A percentile compares a stretch with the other conserved stretches of the same genome.
Evolutionary conservation across 2,113 vertebrate genomes (phyloP).

Genomic region (Protobothrops mucrosquamatus): DNA sequence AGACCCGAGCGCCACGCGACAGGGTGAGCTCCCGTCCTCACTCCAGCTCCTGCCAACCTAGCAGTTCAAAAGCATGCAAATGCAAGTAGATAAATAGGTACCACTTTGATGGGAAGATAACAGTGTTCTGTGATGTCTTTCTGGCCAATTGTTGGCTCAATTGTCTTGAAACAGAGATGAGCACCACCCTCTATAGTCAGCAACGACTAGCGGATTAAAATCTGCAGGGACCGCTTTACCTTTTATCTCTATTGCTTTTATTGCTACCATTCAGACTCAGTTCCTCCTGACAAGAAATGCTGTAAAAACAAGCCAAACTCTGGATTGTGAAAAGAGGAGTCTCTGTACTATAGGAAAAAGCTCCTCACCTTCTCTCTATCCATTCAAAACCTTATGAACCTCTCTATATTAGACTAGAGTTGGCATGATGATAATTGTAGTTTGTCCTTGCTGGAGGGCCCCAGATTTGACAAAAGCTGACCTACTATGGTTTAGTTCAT

Average conservation of each 20-base stretch:
- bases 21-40: background rate
- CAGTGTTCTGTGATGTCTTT: no score
- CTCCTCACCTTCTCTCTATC: background rate
- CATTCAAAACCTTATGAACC: background rate
- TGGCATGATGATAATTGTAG: background rate
- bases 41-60: background rate
- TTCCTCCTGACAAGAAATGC: constrained; percentile 13
- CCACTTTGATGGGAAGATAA: background rate
- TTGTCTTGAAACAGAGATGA: background rate
- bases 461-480: background rate
- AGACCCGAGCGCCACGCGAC: background rate
- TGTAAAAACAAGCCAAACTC: background rate
- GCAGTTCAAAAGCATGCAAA: background rate
- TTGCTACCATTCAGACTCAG: constrained; percentile 10
- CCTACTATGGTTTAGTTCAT: background rate
- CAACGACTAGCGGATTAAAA: background rate
- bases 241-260: background rate
- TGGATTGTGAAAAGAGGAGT: constrained; percentile 10
- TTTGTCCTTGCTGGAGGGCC: background rate
- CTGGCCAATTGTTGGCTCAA: background rate
- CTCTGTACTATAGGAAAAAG: background rate
- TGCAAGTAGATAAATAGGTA: background rate
- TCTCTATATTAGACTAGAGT: background rate
- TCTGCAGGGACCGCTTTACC: background rate
- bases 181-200: background rate